Evolutionary conservation across 2,797 vertebrate genomes (phyloP), one percentile per base, ranked within the genome.

Genomic region (Coccyzus lansbergi): DNA sequence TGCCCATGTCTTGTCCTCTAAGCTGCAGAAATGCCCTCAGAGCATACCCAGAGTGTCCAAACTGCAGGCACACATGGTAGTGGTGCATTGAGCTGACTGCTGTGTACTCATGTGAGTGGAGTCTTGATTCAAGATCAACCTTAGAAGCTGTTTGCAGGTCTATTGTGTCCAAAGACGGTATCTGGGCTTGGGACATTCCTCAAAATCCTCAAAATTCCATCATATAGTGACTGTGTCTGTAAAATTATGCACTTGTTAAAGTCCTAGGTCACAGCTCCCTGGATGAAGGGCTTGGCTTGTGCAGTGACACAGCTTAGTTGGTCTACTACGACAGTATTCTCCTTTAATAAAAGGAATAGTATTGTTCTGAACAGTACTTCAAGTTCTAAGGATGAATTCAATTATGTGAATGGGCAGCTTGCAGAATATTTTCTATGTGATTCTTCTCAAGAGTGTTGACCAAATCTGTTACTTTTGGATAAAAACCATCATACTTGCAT

Each of bases 31-130:
- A 46, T 40, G 38, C 12, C 12, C 33, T 26, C 44, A 2, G 26
- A 48, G 16, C 5, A 5, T 0, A 2, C 34, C 26, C 48, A 16
- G 18, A 3, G n/a, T 3, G 0, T 25, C 70, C 48, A n/a, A 31
- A 51, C 21, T 3, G 12, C 0, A 0, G 65, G 34, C 58, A 3
- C 0, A 0, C 2, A 3, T 48, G n/a, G 9, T 28, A 4, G 3
- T 0, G 20, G 7, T 26, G 48, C 7, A 16, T 42, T 62, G 48
- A 51, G 64, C 74, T 6, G 1, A 1, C 40, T 20, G 20, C 53
- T 28, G 18, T 4, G 26, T 29, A 59, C 33, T 77, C 31, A 13
- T 18, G 3, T 0, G 0, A 0, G 0, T 12, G 20, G 15, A 15
- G 10, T 40, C 7, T 22, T 28, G 9, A 49, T 72, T 62, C 51